These are phyloP conservation scores for Carcharodon carcharias DNA, from an alignment of 2,797 vertebrate species.

Conservation along the genomic window DNA sequence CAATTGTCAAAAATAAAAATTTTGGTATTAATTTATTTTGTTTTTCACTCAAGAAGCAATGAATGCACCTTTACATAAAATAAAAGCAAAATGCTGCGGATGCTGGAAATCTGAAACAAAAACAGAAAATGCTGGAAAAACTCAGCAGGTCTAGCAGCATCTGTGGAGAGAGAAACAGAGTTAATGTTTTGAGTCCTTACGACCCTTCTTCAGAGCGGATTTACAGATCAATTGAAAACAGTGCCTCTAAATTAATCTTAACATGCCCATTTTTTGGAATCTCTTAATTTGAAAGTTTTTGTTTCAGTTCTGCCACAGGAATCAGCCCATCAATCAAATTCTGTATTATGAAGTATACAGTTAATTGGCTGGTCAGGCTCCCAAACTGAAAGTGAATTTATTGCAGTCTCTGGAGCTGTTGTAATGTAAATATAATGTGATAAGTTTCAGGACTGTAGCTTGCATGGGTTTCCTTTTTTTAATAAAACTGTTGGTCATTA, in stretches of 20 bases:
- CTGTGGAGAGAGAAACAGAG: too few species aligned
- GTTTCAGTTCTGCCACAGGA: neutral
- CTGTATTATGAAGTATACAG: neutral
- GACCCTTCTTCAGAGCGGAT: too few species aligned
- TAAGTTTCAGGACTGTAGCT: neutral
- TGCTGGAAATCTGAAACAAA: too few species aligned
- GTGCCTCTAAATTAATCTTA: neutral
- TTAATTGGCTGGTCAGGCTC: neutral
- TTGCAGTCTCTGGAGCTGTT: neutral
- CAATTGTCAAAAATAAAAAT: neutral
- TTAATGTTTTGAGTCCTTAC: too few species aligned
- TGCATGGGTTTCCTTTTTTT: neutral
- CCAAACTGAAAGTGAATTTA: neutral
- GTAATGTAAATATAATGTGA: neutral
- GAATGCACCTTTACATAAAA: neutral
- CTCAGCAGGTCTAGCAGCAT: too few species aligned
- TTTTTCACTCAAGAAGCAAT: neutral
- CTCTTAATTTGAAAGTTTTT: neutral
- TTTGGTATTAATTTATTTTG: neutral
- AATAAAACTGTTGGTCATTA: neutral
- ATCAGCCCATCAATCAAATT: neutral
- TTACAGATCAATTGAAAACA: neutral
- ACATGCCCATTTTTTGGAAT: neutral
- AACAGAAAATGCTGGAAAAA: too few species aligned
- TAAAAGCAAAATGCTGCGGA: too few species aligned